Evolutionary conservation across 2,888 invertebrate species (phyloP), one percentile per base, ranked within the genome.

Genomic region (Tetheella fluctuosa): DNA sequence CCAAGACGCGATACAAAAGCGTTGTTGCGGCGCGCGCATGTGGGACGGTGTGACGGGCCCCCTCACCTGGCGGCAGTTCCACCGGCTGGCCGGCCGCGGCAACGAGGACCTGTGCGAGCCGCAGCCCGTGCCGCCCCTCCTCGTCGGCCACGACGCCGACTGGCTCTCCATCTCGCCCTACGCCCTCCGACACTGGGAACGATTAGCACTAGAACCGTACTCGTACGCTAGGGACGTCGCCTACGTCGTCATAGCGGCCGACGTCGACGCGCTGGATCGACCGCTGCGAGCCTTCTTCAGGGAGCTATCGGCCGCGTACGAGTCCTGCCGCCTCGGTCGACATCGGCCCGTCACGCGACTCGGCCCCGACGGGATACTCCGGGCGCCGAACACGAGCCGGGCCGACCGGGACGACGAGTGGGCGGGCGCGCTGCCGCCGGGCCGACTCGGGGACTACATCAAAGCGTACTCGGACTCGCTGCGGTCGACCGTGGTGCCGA

Each of bases 21-120:
- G 98, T 75, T 96, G 97, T 71, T 96, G 97, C 76, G 96, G 96
- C 54, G 95, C 96, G 54, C 94, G 97, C 71, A 95, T 98, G 90
- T 99, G 99, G 97, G 99, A 99, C 87, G 97, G 98, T 59, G 98
- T 99, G 52, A 96, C 97, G 68, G 99, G 99, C 0, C 99, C 99
- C 34, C 95, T 99, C 15, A 99, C 99, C 1, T 99, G 99, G 99
- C 95, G 99, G 59, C 98, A 99, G 87, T 99, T 99, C 91, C 99
- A 99, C 94, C 95, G 98, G 63, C 94, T 99, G 64, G 98, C 99
- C 52, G 99, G 98, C 10, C 94, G 98, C 83, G 98, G 98, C 60
- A 97, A 98, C 60, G 97, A 98, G 84, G 99, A 99, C 85, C 96
- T 98, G 68, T 98, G 98, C 91, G 99, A 99, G 84, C 99, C 99